Base-by-base conservation (phyloP, 2,888 invertebrate species). In the Steinernema hermaphroditum region DNA sequence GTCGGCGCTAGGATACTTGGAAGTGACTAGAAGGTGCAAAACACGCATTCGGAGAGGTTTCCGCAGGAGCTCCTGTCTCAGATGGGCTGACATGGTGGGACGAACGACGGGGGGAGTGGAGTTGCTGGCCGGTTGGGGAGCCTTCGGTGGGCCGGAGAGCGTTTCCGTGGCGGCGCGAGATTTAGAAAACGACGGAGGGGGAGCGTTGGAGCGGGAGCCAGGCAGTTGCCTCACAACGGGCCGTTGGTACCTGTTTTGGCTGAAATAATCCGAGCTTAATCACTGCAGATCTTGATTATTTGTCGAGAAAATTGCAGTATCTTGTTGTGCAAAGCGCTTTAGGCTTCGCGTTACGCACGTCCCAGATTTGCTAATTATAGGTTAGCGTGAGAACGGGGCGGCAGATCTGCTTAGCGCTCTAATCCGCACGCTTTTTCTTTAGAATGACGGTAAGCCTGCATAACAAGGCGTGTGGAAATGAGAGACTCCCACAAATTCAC, bases 11-110 rank as follows among this genome's bases (percentile, higher is more conserved):
- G 72, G 70, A 70, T 77, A 80, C 68, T 78, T 76, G 34, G 78
- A 78, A 12, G 79, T 79, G 8, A 77, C 81, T 2, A 79, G 72
- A 12, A 82, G 69, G 72, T 82, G 82, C 44, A 82, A 72, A 54
- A 82, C 73, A 27, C 82, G 74, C 12, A 75, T 74, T 27, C 77
- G 70, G 27, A 82, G 46, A 9, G 77, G 69, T 43, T 77, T 74
- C 70, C 75, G 76, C 73, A 79, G 71, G 44, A 82, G 74, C 68
- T 81, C 79, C 34, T 62, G 62, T n/a, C 34, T 62, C 32, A 32
- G 29, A n/a, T 62, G 62, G 27, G 62, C 29, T 2, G 62, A 62
- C 62, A 62, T 62, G 1, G 32, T 29, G 1, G 62, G 62, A 14
- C 62, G 29, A 12, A 29, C 32, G 16, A 34, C 32, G 1, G 62